Base-by-base conservation (phyloP, 2,888 invertebrate genomes). In the Zhuqinia jingwanae region DNA sequence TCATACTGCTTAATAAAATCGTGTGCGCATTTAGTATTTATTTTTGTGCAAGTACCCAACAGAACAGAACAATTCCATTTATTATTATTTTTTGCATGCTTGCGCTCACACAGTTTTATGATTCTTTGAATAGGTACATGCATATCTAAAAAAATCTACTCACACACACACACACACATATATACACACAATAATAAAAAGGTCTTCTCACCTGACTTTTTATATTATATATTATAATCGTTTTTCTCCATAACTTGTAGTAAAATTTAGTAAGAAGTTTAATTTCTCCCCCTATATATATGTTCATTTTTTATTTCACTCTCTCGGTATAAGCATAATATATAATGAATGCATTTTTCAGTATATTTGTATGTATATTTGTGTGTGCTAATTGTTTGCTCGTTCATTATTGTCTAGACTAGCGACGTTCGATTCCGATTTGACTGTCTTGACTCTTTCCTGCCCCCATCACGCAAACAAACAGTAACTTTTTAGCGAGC, bases 321-420 rank as follows among this genome's bases (percentile, higher is more conserved):
- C 5, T 45, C 11, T 22, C 5, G 22, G 60, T 42, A 56, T 58
- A 36, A 36, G 17, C n/a, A 1, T n/a, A 6, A 47, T 47, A 53
- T 56, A 47, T 47, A 47, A 60, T 36, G 47, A 84, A 78, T 84
- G 77, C 77, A 84, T 30, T 78, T 78, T 84, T 36, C 5, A 36
- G 17, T 30, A 42, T 65, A 65, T 65, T 65, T 65, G 84, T 84
- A 79, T 45, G 47, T 63, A 56, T 60, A 36, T 79, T 63, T 79
- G 78, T 79, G 78, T 84, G 84, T 79, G 85, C 85, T 85, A 85
- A 85, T 85, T 85, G 85, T 85, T 85, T 68, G 85, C 85, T 85
- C 85, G 85, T 85, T 85, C 85, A 85, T 85, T 85, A 85, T 85
- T 85, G 85, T 85, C 85, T 85, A 85, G 85, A 85, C 85, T 85